phyloP scores from a whole-genome alignment of 2,888 invertebrate species.

The Meganola albula region DNA sequence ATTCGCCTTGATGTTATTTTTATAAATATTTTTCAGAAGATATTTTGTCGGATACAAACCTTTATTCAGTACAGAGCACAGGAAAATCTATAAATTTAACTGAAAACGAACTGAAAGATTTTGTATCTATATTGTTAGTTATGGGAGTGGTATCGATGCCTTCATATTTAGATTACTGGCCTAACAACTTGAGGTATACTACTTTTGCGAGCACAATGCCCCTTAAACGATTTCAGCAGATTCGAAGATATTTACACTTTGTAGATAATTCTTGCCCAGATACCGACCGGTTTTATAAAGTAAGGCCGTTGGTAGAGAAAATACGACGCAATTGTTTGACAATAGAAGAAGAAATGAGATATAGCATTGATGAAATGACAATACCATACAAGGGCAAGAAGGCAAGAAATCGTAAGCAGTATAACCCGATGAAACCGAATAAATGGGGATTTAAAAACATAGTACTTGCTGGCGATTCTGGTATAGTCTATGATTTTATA shows the following conservation, averaged over 20 bases:
- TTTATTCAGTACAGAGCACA: slow-evolving; percentile 15
- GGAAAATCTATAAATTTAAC: slow-evolving; percentile 21
- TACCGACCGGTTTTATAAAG: slow-evolving; percentile 13
- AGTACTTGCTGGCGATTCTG: background rate
- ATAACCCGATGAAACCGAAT: background rate
- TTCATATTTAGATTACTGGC: slow-evolving; percentile 21
- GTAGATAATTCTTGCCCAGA: slow-evolving; percentile 20
- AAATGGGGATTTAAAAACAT: background rate
- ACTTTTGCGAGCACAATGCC: slow-evolving; percentile 17
- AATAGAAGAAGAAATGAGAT: slow-evolving; percentile 13
- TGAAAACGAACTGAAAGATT: slow-evolving; percentile 23
- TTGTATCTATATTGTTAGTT: slow-evolving; percentile 25
- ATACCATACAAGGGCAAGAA: slow-evolving; percentile 14
- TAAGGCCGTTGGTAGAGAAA: slow-evolving; percentile 12
- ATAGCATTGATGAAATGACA: slow-evolving; percentile 20
- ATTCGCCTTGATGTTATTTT: slow-evolving; percentile 7
- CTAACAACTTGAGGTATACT: slow-evolving; percentile 11
- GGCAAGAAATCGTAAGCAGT: slow-evolving; percentile 7
- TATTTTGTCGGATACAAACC: slow-evolving; percentile 8
- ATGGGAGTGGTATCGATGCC: slow-evolving; percentile 27
- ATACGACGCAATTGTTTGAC: slow-evolving; percentile 13
- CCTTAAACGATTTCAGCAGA: slow-evolving; percentile 17
- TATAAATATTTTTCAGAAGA: slow-evolving; percentile 1
- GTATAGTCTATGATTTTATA: background rate
- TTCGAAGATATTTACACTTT: slow-evolving; percentile 18